Evolutionary conservation across 1,140 invertebrate species (phyloP), one percentile per base, ranked within the genome.

Genomic region (Psilanteris sp.): DNA sequence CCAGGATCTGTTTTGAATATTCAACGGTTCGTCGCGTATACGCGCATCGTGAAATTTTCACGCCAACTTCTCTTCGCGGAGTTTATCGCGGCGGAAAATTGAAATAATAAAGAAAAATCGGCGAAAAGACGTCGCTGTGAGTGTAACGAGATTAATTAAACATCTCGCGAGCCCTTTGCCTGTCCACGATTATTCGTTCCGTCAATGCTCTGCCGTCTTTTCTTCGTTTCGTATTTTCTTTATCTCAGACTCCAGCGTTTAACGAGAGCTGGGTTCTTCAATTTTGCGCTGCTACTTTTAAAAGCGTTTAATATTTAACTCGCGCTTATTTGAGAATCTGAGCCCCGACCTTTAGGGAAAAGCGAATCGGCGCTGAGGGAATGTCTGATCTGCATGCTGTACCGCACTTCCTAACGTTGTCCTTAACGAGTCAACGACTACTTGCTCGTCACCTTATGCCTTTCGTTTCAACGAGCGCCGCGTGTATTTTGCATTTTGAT

Each of bases 341-440:
- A 54, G 41, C 52, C 11, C 27, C 34, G 34, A 26, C 15, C 57
- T 43, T 64, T 11, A 20, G 44, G 32, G 41, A 20, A 37, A 36
- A 55, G 57, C 52, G 54, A 71, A 71, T 66, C 39, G 46, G 39
- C 64, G 68, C 50, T 67, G 50, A 68, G 64, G 55, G 72, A 71
- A 68, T 66, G 67, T 64, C 79, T 84, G 81, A 81, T 85, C 82
- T 84, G 81, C 80, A 85, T 85, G 79, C 83, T 62, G 80, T 52
- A 41, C 75, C 44, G 62, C 74, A 37, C 76, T 76, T 80, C 77
- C 80, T 84, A 85, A 84, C 79, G 80, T 85, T 76, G 79, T 43
- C 73, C 78, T 84, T 86, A 86, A 86, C 84, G 83, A 85, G 83
- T 83, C 83, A 79, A 79, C 82, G 82, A 84, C 78, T 83, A 83